Evolutionary conservation across 2,888 invertebrate genomes (phyloP).

Genomic region (Eristalis arbustorum): DNA sequence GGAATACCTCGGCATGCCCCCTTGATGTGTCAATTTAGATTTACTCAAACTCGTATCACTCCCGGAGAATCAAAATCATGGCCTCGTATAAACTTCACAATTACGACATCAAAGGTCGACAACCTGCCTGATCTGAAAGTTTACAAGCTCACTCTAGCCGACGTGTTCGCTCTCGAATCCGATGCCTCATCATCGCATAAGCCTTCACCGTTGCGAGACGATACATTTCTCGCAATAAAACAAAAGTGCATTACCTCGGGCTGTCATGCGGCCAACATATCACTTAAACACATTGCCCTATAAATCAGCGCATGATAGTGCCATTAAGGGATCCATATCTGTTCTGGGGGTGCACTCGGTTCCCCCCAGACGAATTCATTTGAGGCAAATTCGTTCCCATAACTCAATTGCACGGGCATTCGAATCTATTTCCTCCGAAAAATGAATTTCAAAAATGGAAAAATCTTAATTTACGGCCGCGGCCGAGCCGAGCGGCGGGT

Average conservation of each 20-base stretch:
- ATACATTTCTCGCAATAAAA: slow-evolving; percentile 1
- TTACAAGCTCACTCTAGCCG: too few species aligned
- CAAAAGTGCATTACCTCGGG: slow-evolving; percentile 22
- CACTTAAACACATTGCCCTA: slow-evolving; percentile 63
- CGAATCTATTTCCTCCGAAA: slow-evolving; percentile 48
- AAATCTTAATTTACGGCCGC: slow-evolving; percentile 62
- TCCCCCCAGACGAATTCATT: slow-evolving; percentile 39
- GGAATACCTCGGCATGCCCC: too few species aligned
- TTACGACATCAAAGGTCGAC: too few species aligned
- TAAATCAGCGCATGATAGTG: slow-evolving; percentile 66
- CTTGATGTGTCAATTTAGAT: too few species aligned
- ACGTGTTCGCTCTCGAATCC: not conserved
- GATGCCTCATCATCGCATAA: not conserved
- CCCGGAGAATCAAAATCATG: too few species aligned
- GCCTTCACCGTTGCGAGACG: not conserved
- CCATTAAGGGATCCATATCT: slow-evolving; percentile 42
- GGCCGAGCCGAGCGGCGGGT: not conserved
- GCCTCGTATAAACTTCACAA: too few species aligned
- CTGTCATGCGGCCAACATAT: slow-evolving; percentile 62
- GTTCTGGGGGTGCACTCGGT: not conserved
- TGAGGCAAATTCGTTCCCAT: slow-evolving; percentile 54
- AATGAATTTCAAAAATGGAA: slow-evolving; percentile 58
- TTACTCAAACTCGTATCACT: too few species aligned
- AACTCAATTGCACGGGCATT: slow-evolving; percentile 56
- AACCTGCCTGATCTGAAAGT: too few species aligned